phyloP scores from a whole-genome alignment of 2,113 vertebrate genomes.

The Jacana jacana region DNA sequence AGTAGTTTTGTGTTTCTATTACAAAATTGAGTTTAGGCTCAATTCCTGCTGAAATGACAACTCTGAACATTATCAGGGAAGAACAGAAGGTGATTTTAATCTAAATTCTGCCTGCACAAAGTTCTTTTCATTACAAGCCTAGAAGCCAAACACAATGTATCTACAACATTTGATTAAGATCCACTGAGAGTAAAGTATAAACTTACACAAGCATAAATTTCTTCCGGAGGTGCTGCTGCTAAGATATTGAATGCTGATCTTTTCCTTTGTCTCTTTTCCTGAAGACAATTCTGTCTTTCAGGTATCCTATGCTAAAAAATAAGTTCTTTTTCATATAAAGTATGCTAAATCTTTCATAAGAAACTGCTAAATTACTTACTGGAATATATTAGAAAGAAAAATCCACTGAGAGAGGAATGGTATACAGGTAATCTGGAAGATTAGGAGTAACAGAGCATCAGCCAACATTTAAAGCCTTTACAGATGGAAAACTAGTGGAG shows the following conservation, averaged over 20 bases:
- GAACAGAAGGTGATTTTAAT: background rate
- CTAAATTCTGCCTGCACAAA: background rate
- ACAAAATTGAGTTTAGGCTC: background rate
- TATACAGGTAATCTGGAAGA: background rate
- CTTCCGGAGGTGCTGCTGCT: background rate
- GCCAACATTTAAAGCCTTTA: background rate
- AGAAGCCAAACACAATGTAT: background rate
- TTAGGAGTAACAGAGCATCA: background rate
- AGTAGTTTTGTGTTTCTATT: background rate
- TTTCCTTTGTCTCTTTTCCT: background rate
- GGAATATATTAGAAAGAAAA: background rate
- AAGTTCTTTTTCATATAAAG: background rate
- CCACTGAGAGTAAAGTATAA: background rate
- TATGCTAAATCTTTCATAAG: background rate
- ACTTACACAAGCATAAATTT: rapidly evolving
- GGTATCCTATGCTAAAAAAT: background rate
- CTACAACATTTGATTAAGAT: background rate
- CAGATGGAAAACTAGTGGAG: background rate
- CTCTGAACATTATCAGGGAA: background rate
- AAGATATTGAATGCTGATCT: background rate
- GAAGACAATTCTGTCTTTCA: background rate
- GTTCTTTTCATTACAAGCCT: background rate
- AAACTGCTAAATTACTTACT: background rate
- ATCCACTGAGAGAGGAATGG: background rate
- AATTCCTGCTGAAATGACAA: background rate